A percentile compares a stretch with the other conserved stretches of the same genome.
phyloP scores from a whole-genome alignment of 2,888 invertebrate species.

The Stenichneumon culpator region DNA sequence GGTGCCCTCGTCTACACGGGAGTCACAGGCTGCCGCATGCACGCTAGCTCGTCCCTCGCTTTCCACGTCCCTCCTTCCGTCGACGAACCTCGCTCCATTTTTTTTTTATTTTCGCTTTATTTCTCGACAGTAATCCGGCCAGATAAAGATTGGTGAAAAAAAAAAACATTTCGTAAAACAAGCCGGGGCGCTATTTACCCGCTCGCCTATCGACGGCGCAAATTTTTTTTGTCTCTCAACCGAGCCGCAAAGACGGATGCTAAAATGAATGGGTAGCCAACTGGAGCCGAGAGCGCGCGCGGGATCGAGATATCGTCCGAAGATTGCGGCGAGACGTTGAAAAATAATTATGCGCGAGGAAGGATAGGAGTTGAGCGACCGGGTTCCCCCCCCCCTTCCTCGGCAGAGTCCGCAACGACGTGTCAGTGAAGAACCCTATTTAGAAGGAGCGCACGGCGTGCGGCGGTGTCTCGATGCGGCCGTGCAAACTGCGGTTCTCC shows the following conservation, averaged over 20 bases:
- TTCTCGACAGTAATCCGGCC: background rate
- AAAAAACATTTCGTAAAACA: background rate
- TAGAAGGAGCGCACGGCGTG: background rate
- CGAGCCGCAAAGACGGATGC: too few species aligned
- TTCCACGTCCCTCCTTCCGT: constrained; percentile 2
- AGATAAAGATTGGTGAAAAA: background rate
- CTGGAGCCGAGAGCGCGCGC: too few species aligned
- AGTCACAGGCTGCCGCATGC: constrained; percentile 49
- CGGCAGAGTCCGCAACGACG: background rate
- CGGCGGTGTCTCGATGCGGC: background rate
- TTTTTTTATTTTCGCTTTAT: background rate
- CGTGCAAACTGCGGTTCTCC: background rate
- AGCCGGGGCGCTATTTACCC: background rate
- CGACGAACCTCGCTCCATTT: background rate
- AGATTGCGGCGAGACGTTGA: constrained; percentile 30
- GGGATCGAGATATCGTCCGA: background rate
- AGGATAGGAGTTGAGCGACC: constrained; percentile 18
- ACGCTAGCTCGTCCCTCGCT: constrained; percentile 18
- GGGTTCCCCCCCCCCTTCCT: background rate
- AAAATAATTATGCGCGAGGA: constrained; percentile 14
- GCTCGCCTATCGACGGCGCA: too few species aligned
- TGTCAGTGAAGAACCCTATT: background rate
- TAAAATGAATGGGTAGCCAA: too few species aligned
- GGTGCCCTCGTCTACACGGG: constrained; percentile 51
- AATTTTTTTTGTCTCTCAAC: too few species aligned